Base-by-base conservation (phyloP, 2,888 invertebrate genomes). In the Drosophila borealis region DNA sequence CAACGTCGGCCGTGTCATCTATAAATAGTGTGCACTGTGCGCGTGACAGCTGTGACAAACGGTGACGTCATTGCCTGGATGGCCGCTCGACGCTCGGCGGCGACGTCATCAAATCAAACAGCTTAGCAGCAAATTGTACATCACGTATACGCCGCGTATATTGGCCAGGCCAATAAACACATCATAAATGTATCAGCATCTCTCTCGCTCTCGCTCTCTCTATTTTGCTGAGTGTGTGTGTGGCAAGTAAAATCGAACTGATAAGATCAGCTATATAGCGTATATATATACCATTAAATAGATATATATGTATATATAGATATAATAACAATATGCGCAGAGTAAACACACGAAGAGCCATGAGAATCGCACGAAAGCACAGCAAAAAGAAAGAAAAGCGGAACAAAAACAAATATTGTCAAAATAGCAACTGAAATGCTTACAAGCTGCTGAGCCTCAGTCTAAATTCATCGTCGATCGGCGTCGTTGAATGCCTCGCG, bases 401-500 rank as follows among this genome's bases (percentile, higher is more conserved):
- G 67, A 70, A 80, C 69, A 75, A 68, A 80, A 78, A 75, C 76
- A 78, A 81, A 80, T 63, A 61, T 88, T 84, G 83, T 82, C 73
- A 85, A 85, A 74, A 87, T 82, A 82, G 78, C 74, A 78, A 73
- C 60, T 63, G 71, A 73, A 71, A 74, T 84, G 74, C 80, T 83
- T 75, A 67, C 83, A 70, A 83, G 84, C 79, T 81, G 81, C 66
- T 86, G 82, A 78, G 74, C 74, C 77, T 88, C 89, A 86, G 85
- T 86, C 87, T 78, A 84, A 84, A 84, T 87, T 88, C 80, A 78
- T 77, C 85, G 80, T 68, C 79, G 84, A 84, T 83, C 79, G 81
- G 83, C 79, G 68, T 70, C 77, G 76, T 67, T 68, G 60, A 59
- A 56, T 72, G 62, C 70, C 55, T 54, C 59, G 60, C 61, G 65